These are phyloP conservation scores for Passerculus sandwichensis DNA, from an alignment of 2,797 vertebrate species.

Conservation along the genomic window DNA sequence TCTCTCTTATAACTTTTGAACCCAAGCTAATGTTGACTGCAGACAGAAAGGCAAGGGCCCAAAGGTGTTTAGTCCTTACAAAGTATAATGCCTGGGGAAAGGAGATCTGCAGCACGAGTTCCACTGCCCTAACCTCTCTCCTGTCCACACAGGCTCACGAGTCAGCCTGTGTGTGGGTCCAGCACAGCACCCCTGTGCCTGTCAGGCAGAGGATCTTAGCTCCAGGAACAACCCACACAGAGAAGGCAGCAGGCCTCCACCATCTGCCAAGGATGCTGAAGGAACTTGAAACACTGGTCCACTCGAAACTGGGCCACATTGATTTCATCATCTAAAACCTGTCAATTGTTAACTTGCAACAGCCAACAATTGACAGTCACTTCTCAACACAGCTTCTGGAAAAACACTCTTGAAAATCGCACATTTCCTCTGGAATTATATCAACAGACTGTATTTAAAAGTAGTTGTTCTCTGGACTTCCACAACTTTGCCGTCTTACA, in stretches of 20 bases:
- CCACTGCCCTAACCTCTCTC: not conserved
- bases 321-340: not conserved
- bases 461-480: not conserved
- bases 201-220: not conserved
- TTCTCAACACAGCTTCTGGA: not conserved
- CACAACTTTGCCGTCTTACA: not conserved
- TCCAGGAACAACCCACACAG: not conserved
- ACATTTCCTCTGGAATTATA: not conserved
- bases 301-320: not conserved
- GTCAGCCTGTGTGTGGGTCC: accelerated
- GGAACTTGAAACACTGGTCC: not conserved
- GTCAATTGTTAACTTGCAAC: not conserved
- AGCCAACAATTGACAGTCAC: not conserved
- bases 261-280: not conserved
- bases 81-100: not conserved
- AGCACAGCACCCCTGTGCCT: not conserved
- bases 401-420: not conserved
- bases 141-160: accelerated
- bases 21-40: not conserved
- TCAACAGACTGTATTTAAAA: not conserved
- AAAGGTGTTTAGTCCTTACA: not conserved
- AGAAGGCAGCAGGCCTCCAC: not conserved
- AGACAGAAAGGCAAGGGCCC: not conserved
- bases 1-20: not conserved
- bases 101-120: not conserved